Evolutionary conservation across 2,797 vertebrate genomes (phyloP).

Genomic region (Centropyge bicolor): DNA sequence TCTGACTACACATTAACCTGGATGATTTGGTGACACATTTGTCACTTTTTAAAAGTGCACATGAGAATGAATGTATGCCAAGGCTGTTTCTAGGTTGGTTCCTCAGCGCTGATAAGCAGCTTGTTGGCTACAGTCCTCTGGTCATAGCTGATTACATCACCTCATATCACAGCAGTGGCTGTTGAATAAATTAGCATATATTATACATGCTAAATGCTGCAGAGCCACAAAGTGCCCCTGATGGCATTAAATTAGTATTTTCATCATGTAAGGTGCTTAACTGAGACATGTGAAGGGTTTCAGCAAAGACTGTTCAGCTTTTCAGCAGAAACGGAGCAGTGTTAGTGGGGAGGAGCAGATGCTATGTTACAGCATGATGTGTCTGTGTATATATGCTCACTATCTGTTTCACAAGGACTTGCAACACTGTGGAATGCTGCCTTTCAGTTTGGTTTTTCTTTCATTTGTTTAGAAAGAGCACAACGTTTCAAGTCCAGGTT

Average conservation of each 20-base stretch:
- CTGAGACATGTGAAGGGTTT: conserved; percentile 38
- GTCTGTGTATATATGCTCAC: background rate
- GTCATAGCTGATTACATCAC: conserved; percentile 49
- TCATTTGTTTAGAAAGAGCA: background rate
- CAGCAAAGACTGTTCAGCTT: conserved; percentile 12
- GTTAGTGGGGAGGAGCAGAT: background rate
- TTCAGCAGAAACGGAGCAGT: background rate
- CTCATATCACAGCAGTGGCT: conserved; percentile 58
- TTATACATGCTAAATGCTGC: conserved; percentile 58
- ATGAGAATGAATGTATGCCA: background rate
- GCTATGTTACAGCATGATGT: background rate
- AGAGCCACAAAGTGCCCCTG: conserved; percentile 58
- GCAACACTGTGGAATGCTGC: background rate
- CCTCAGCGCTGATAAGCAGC: conserved; percentile 32
- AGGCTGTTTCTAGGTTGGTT: background rate
- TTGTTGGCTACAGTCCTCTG: conserved; percentile 32
- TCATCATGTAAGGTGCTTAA: conserved; percentile 51
- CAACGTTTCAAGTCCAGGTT: background rate
- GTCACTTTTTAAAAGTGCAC: background rate
- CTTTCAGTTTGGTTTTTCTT: background rate
- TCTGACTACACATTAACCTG: background rate
- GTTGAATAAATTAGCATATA: conserved; percentile 69
- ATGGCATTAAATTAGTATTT: conserved; percentile 70
- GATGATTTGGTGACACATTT: background rate
- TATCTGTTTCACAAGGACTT: background rate